Evolutionary conservation across 2,113 vertebrate species (phyloP).

Genomic region (Paratilapia polleni): DNA sequence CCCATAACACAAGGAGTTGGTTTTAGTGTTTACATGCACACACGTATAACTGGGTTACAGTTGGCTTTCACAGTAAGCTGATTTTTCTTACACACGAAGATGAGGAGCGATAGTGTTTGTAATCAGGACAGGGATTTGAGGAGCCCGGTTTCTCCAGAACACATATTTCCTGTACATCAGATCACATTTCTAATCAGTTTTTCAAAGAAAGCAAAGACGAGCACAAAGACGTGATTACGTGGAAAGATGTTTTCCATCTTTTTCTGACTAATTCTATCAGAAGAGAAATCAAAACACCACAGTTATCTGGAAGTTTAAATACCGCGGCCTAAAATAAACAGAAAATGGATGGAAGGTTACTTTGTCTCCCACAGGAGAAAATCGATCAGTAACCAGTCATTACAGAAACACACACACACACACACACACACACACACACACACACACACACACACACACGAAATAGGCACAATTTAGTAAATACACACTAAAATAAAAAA

Average conservation of each 20-base stretch:
- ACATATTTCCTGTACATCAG: neutral
- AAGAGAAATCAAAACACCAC: neutral
- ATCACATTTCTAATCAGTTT: neutral
- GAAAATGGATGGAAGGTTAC: neutral
- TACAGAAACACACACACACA: no score
- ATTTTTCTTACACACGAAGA: neutral
- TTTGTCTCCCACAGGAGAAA: neutral
- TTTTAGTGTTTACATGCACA: neutral
- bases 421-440: no score
- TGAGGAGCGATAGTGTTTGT: neutral
- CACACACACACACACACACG: no score
- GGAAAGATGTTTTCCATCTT: neutral
- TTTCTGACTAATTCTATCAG: neutral
- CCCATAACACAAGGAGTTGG: neutral
- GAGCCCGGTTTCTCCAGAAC: neutral
- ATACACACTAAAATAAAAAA: no score
- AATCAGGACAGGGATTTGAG: slow-evolving; percentile 7
- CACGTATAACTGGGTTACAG: neutral
- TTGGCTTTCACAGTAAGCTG: neutral
- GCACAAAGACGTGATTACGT: neutral
- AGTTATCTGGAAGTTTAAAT: neutral
- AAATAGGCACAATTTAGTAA: neutral
- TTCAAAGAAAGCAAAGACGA: neutral
- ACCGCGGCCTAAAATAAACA: neutral
- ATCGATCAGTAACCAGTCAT: neutral